Base-by-base conservation (phyloP, 2,113 vertebrate genomes). In the Tauraco erythrolophus region DNA sequence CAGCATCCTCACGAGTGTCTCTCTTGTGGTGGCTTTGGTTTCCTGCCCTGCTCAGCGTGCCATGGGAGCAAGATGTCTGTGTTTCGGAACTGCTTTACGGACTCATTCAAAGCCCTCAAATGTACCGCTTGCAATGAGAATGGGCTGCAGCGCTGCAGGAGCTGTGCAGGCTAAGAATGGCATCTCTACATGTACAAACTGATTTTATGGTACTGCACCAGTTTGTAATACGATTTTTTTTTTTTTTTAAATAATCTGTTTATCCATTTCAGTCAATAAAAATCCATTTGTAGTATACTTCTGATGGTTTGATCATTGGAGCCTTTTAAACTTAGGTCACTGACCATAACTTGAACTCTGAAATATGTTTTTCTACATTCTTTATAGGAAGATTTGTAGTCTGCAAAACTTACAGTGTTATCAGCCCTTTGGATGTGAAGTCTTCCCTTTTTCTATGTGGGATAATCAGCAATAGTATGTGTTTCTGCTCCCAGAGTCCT, bases 21-120 rank as follows among this genome's bases (percentile, higher is more conserved):
- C 96, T 98, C 98, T 76, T 99, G 99, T 2, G 99, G 99, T 82
- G 99, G 99, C 94, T 99, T 99, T 64, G 99, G 99, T 95, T 99
- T 99, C 94, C 97, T 99, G 97, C 99, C 99, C 8, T 99, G 99
- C 97, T 98, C 99, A 48, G 98, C 98, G 98, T 99, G 99, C 99
- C 99, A 99, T 97, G 99, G 99, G 97, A 99, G 99, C 98, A 99
- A 99, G 98, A 99, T 99, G 99, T 99, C 99, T 31, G 98, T 99
- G 92, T 99, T 99, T 94, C 99, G 99, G 95, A 99, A 99, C 98
- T 99, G 99, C 98, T 99, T 99, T 97, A 99, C 99, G 1, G 99
- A 99, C 98, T 99, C 99, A 30, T 99, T 99, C 98, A 99, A 99
- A 98, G 99, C 99, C 91, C 98, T 99, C 91, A 99, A 99, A 98